Percentiles rank a stretch among this genome's conserved stretches.
These are phyloP conservation scores for Ptychoptera contaminata DNA, from an alignment of 2,888 invertebrate genomes.

Conservation along the genomic window DNA sequence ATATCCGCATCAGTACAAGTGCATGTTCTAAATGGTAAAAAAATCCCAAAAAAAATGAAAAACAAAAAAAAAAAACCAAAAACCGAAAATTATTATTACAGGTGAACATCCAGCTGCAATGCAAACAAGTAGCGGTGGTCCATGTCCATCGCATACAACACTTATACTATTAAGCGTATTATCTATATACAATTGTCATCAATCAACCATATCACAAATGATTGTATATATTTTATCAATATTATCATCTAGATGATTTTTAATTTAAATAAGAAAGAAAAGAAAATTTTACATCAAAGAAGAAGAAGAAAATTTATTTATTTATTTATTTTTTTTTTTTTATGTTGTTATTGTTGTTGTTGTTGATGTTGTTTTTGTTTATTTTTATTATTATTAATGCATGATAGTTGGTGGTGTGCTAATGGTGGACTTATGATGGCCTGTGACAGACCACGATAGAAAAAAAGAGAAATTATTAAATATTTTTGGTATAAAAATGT, in stretches of 20 bases:
- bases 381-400: too few species aligned
- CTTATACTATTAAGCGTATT: constrained; percentile 19
- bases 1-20: constrained; percentile 70
- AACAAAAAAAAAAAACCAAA: neutral
- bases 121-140: constrained; percentile 52
- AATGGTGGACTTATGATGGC: too few species aligned
- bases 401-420: too few species aligned
- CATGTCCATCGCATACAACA: constrained; percentile 16
- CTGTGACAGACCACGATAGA: too few species aligned
- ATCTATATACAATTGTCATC: constrained; percentile 17
- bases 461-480: too few species aligned
- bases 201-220: constrained; percentile 28
- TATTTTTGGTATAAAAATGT: too few species aligned
- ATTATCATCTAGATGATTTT: constrained; percentile 11
- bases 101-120: constrained; percentile 78
- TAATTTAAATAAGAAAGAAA: too few species aligned
- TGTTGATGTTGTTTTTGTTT: too few species aligned
- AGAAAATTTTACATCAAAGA: too few species aligned
- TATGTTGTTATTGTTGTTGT: too few species aligned
- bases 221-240: constrained; percentile 15
- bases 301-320: too few species aligned
- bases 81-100: constrained; percentile 27
- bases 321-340: too few species aligned
- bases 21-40: constrained; percentile 69
- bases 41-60: neutral